Base-by-base conservation (phyloP, 1,140 invertebrate species). In the Penaeus chinensis region DNA sequence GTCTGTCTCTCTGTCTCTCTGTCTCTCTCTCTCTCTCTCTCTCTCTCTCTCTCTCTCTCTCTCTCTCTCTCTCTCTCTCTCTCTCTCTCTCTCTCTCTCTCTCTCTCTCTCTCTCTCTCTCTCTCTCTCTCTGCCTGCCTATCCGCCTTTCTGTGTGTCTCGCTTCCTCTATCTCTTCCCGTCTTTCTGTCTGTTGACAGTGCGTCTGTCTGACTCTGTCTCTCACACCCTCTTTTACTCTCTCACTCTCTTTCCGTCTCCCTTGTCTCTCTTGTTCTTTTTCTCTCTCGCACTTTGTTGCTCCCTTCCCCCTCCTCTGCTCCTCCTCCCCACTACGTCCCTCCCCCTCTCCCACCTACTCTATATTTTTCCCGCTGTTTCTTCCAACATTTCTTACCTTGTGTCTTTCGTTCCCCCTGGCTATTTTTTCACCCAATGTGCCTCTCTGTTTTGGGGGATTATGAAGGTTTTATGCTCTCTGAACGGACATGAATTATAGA, bases 121-220 rank as follows among this genome's bases (percentile, higher is more conserved):
- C 47, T 74, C 66, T 74, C 62, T 71, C 63, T 69, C 22, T 71
- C 32, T 20, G 13, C 19, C 32, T 47, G 37, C 74, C 66, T 47
- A 32, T 60, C 32, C 60, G 37, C 76, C 47, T 84, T 65, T 77
- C 71, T 77, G 5, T 77, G 47, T 77, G 8, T 77, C 16, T 62
- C n/a, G 54, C 71, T 62, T 47, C 62, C 54, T 76, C 42, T 42
- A 54, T 54, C 84, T 85, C 84, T 65, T 42, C 61, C 60, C 24
- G 24, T 69, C 77, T 79, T 62, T 79, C 62, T 65, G 24, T 79
- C 61, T 65, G 27, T 85, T 63, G 54, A 13, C 54, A 42, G 37
- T 85, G 62, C 78, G 76, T 80, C 84, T 85, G 61, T 85, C 84
- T 69, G 62, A 63, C 62, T 79, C 47, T 63, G 20, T 62, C 80